Evolutionary conservation across 2,113 vertebrate genomes (phyloP).

Genomic region (Kryptolebias marmoratus): DNA sequence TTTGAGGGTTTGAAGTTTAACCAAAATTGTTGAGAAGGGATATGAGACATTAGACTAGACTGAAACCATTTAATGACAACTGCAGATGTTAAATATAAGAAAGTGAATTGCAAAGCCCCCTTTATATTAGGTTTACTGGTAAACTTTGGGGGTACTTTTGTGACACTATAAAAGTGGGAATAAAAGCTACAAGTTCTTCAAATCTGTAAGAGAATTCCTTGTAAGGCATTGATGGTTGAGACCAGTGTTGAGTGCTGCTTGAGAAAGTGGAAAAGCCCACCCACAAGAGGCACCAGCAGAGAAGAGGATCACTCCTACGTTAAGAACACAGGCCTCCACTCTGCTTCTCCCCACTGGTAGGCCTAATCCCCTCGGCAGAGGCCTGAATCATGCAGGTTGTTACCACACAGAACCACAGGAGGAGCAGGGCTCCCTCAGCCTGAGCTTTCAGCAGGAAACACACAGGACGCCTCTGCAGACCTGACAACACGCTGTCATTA

Average conservation of each 20-base stretch:
- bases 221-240: constrained; percentile 2
- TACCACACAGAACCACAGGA: constrained; percentile 62
- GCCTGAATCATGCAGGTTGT: constrained; percentile 49
- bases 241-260: constrained; percentile 22
- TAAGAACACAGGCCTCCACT: constrained; percentile 58
- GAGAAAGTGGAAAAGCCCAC: constrained; percentile 28
- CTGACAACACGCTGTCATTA: constrained; percentile 2
- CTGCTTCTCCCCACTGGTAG: constrained; percentile 45
- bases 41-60: constrained; percentile 2
- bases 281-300: constrained; percentile 41
- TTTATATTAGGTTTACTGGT: constrained; percentile 26
- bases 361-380: constrained; percentile 61
- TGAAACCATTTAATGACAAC: constrained; percentile 6
- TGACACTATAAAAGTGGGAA: constrained; percentile 37
- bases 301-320: constrained; percentile 49
- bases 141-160: constrained; percentile 41
- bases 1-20: constrained; percentile 42
- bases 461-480: constrained; percentile 2
- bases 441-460: constrained; percentile 40
- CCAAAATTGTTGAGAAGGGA: constrained; percentile 17
- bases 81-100: constrained; percentile 20
- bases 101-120: constrained; percentile 5
- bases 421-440: constrained; percentile 40
- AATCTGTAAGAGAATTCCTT: constrained; percentile 21
- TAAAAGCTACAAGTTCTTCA: constrained; percentile 35